Conservation (phyloP, 2,113 vertebrate species). For the Hirundichthys speculiger region DNA sequence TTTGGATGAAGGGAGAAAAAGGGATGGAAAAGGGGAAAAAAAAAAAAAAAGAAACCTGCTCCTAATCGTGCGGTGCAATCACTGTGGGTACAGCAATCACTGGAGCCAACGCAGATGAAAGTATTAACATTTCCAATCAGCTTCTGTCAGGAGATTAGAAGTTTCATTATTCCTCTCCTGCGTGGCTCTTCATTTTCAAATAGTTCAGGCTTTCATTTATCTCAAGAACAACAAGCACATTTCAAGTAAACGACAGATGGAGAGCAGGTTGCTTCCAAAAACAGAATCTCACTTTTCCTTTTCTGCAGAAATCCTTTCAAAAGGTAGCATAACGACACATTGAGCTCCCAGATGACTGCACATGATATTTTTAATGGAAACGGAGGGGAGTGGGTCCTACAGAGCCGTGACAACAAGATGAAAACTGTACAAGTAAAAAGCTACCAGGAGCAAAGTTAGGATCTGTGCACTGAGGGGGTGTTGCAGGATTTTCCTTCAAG, state of each 20-base stretch:
- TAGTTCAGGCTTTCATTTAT: background rate
- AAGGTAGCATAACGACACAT: background rate
- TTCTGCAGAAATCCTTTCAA: slow-evolving; percentile 8
- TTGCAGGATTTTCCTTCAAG: slow-evolving; percentile 2
- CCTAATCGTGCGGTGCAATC: too few species aligned
- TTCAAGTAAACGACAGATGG: background rate
- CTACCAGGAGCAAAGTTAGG: too few species aligned
- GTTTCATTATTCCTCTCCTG: background rate
- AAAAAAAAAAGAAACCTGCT: too few species aligned
- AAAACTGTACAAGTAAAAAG: background rate
- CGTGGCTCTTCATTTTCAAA: background rate
- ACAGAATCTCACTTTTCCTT: background rate
- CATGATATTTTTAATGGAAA: background rate
- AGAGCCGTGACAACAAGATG: slow-evolving; percentile 14
- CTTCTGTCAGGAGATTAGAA: background rate
- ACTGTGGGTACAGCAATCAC: too few species aligned
- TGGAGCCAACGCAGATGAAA: too few species aligned
- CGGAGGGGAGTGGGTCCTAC: background rate
- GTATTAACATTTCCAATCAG: too few species aligned
- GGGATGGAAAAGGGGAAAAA: too few species aligned
- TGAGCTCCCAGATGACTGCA: background rate
- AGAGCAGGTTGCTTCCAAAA: background rate
- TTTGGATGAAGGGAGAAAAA: too few species aligned
- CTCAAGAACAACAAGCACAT: background rate
- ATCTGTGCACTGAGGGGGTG: too few species aligned